Conservation (phyloP, 1,140 invertebrate species). For the Bombus turneri region DNA sequence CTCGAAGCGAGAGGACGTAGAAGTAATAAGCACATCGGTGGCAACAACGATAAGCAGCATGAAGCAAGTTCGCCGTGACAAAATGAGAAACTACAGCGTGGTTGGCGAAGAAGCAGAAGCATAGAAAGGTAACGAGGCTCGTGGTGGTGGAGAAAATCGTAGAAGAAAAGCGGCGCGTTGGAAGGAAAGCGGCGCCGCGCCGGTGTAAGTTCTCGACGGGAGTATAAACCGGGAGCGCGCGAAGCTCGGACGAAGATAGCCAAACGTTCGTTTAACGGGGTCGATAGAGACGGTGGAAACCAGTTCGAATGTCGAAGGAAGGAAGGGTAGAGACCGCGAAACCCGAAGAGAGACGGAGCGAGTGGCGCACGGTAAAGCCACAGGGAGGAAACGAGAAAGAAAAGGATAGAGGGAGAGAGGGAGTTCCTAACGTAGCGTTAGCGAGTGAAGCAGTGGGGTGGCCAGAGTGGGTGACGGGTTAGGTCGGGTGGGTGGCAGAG, state of each 20-base stretch:
- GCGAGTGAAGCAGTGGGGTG: constrained; percentile 70
- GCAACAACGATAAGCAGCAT: too few relatives aligned
- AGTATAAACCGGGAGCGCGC: too few relatives aligned
- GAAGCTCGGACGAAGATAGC: too few relatives aligned
- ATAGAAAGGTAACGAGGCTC: background rate
- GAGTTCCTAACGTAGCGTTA: constrained; percentile 68
- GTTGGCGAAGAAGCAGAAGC: background rate
- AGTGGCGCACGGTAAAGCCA: background rate
- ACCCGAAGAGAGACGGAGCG: background rate
- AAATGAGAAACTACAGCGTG: background rate
- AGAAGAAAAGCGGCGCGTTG: too few relatives aligned
- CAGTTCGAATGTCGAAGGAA: background rate
- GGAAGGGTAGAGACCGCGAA: background rate
- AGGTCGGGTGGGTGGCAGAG: constrained; percentile 53
- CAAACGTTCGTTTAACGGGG: background rate
- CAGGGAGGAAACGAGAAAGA: background rate
- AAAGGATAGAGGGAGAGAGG: background rate
- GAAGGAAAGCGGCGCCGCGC: too few relatives aligned
- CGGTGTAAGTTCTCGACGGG: too few relatives aligned
- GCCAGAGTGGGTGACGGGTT: constrained; percentile 63
- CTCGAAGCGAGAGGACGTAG: too few relatives aligned
- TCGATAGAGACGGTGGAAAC: background rate
- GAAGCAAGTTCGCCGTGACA: too few relatives aligned
- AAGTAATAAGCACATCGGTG: too few relatives aligned
- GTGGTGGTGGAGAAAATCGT: background rate